Evolutionary conservation across 1,140 invertebrate species (phyloP).

Genomic region (Melanaphis sacchari): DNA sequence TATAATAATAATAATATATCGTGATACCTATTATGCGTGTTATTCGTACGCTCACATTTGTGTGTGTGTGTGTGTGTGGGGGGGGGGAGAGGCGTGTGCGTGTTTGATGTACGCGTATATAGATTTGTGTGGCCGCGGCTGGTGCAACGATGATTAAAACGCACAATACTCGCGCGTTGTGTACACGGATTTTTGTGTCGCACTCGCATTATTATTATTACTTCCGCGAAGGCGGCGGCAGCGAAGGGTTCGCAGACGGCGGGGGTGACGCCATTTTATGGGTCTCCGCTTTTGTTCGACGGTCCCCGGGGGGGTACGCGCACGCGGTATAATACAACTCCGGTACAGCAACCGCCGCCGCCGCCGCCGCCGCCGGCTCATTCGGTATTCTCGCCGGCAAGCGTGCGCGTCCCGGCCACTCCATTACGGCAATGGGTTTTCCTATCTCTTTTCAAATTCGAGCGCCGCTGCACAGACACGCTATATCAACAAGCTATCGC

Average conservation of each 20-base stretch:
- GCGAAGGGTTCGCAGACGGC: not conserved
- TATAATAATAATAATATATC: too few relatives aligned
- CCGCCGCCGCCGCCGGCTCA: not conserved
- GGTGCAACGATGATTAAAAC: constrained; percentile 18
- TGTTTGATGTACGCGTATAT: not conserved
- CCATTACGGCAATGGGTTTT: constrained; percentile 47
- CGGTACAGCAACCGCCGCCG: too few relatives aligned
- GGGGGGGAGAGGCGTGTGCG: too few relatives aligned
- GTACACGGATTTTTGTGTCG: not conserved
- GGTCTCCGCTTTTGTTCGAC: constrained; percentile 38
- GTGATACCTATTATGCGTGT: too few relatives aligned
- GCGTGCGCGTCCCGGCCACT: constrained; percentile 23
- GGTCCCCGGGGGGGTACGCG: constrained; percentile 41
- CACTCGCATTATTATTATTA: not conserved
- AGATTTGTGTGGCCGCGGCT: not conserved
- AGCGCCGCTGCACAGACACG: not conserved
- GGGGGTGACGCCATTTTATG: constrained; percentile 49
- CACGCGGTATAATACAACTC: not conserved
- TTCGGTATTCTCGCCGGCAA: constrained; percentile 47
- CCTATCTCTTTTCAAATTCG: not conserved
- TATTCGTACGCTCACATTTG: too few relatives aligned
- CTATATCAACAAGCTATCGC: not conserved
- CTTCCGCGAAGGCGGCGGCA: not conserved
- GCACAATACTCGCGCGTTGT: not conserved
- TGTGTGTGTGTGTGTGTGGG: not conserved